A percentile compares a stretch with the other conserved stretches of the same genome.
Conservation (phyloP, 2,797 vertebrate genomes). For the Sternotherus odoratus region DNA sequence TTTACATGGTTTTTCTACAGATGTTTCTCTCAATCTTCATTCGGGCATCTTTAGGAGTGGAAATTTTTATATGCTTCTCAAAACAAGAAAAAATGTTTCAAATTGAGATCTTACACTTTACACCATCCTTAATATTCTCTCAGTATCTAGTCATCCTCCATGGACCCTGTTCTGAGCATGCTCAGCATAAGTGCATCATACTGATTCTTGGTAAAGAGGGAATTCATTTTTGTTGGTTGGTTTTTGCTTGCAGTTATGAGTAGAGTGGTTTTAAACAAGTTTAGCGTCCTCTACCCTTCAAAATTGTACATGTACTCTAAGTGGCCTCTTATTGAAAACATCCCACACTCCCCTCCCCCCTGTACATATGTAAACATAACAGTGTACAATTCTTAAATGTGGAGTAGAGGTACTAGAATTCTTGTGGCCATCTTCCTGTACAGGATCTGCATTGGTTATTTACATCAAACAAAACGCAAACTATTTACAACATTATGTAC, state of each 20-base stretch:
- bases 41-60: neutral
- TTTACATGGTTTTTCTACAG: neutral
- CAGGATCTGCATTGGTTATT: constrained; percentile 83
- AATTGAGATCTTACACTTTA: neutral
- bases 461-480: constrained; percentile 82
- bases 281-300: constrained; percentile 82
- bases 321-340: constrained; percentile 75
- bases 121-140: neutral
- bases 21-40: neutral
- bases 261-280: constrained; percentile 36
- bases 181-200: constrained; percentile 9
- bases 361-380: constrained; percentile 97
- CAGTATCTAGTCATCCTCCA: constrained; percentile 13
- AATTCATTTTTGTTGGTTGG: constrained; percentile 55
- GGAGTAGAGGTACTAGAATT: constrained; percentile 87
- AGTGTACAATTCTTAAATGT: constrained; percentile 88
- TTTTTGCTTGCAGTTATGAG: constrained; percentile 57
- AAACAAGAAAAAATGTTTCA: constrained; percentile 8
- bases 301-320: constrained; percentile 80
- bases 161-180: constrained; percentile 13
- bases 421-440: constrained; percentile 93
- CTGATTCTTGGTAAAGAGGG: constrained; percentile 20
- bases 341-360: constrained; percentile 76
- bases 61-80: neutral
- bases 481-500: constrained; percentile 87